Conservation (phyloP, 2,113 vertebrate species). For the Egretta garzetta region DNA sequence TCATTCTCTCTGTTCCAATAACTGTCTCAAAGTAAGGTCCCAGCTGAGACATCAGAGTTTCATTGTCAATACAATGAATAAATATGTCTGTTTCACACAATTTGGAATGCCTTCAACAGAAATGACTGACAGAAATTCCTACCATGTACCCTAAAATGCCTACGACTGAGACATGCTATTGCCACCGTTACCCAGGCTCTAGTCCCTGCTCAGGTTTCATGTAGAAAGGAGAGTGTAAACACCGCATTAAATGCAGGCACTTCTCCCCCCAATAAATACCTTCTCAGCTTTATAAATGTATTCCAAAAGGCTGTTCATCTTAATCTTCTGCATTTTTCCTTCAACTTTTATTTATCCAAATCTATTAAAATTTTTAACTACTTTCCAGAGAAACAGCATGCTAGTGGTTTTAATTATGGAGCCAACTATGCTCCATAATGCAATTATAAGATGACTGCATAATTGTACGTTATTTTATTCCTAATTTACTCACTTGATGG, state of each 20-base stretch:
- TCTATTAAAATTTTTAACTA: background rate
- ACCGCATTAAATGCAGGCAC: background rate
- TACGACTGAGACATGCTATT: background rate
- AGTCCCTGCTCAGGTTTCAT: background rate
- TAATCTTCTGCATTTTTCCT: background rate
- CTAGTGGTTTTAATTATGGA: background rate
- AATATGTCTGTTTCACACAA: background rate
- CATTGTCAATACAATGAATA: background rate
- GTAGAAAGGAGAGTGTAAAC: background rate
- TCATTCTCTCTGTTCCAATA: background rate
- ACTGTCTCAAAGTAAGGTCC: background rate
- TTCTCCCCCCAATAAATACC: background rate
- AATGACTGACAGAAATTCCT: background rate
- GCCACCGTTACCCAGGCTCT: background rate
- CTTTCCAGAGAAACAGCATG: background rate
- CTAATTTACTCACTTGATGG: conserved; percentile 75
- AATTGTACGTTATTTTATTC: background rate
- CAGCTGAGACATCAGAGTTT: background rate
- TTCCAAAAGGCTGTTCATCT: background rate
- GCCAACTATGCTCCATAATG: background rate
- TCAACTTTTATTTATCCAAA: background rate
- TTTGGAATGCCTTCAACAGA: background rate
- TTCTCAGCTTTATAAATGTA: background rate
- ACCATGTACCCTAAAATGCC: background rate
- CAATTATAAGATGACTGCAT: background rate